phyloP scores from a whole-genome alignment of 64 coral and sea anemone genomes.

The Montipora sp. region DNA sequence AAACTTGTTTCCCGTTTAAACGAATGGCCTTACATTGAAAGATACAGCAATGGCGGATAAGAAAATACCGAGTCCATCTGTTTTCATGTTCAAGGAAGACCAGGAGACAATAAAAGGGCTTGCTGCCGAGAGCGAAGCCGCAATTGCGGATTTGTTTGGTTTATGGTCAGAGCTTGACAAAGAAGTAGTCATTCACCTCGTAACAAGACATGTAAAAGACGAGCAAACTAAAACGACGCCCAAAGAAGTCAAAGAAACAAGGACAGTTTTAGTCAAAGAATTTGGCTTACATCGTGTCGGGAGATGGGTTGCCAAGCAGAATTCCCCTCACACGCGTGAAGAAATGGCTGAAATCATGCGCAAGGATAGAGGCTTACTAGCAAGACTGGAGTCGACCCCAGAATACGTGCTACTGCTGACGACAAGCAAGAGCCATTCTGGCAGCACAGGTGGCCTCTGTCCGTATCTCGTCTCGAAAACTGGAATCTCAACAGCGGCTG shows the following conservation, averaged over 20 bases:
- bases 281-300: background rate
- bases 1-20: no score
- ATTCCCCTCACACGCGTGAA: background rate
- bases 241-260: background rate
- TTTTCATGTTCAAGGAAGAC: constrained; percentile 27
- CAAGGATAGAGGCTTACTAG: background rate
- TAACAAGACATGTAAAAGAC: background rate
- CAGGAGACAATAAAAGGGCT: background rate
- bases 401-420: background rate
- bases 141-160: constrained; percentile 62
- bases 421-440: background rate
- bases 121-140: background rate
- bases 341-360: background rate
- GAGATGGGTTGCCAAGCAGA: background rate
- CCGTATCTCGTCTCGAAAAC: constrained; percentile 17
- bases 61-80: background rate
- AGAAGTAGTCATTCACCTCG: constrained; percentile 64
- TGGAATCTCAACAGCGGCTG: background rate
- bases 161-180: constrained; percentile 63
- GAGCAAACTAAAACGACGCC: background rate
- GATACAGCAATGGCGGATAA: background rate
- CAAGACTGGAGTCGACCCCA: background rate
- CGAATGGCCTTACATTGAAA: background rate
- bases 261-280: background rate
- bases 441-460: background rate